These are phyloP conservation scores for Propithecus deckenii DNA, from an alignment of 2,797 vertebrate genomes.

Conservation along the genomic window DNA sequence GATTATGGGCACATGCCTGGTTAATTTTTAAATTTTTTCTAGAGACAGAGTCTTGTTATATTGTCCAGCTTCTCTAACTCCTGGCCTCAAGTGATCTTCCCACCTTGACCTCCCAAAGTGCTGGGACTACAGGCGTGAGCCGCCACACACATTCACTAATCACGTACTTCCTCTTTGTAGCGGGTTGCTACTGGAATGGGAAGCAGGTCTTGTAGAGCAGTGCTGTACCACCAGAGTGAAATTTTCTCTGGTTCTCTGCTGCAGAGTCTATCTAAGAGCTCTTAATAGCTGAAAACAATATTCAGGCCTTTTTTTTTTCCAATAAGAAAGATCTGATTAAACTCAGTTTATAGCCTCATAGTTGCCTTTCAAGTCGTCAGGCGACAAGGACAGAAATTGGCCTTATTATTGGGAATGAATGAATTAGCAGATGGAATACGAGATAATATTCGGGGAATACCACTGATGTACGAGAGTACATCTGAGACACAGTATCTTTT, in stretches of 20 bases:
- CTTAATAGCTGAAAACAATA: neutral
- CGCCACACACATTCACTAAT: neutral
- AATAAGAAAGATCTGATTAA: neutral
- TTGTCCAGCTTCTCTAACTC: neutral
- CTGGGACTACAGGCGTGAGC: neutral
- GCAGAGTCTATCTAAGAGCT: neutral
- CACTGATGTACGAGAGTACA: too few relatives aligned
- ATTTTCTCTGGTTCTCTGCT: neutral
- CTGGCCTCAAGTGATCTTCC: neutral
- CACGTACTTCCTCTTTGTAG: neutral
- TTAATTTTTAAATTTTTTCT: neutral
- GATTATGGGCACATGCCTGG: neutral
- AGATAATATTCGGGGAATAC: neutral
- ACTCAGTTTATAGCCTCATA: neutral
- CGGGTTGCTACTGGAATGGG: neutral
- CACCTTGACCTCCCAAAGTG: neutral
- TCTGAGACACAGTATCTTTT: neutral
- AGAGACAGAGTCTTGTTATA: neutral
- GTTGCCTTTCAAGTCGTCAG: neutral
- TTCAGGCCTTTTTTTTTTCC: neutral
- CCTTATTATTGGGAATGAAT: neutral
- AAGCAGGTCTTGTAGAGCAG: too few relatives aligned
- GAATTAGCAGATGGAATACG: neutral
- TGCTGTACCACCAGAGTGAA: rapidly evolving
- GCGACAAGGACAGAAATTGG: neutral